Percentiles rank a stretch among this genome's conserved stretches.
Conservation (phyloP, 2,797 vertebrate species). For the Cryptoblepharus egeriae region DNA sequence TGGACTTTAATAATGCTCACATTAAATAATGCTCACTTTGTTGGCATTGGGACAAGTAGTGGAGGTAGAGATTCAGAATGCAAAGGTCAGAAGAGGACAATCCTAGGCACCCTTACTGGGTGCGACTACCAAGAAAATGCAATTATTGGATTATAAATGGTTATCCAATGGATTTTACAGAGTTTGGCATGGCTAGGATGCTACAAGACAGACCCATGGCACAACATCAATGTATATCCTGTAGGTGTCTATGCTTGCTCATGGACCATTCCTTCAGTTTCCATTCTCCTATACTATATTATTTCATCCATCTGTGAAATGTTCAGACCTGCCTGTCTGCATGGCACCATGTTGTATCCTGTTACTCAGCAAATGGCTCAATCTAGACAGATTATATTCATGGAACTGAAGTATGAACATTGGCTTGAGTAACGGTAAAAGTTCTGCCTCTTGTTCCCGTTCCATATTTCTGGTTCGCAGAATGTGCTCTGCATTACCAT, state of each 20-base stretch:
- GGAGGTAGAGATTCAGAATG: background rate
- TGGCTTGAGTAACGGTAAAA: constrained; percentile 26
- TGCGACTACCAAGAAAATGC: background rate
- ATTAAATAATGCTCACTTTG: background rate
- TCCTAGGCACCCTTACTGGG: background rate
- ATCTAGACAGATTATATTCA: constrained; percentile 15
- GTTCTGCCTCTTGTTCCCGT: background rate
- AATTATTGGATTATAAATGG: background rate
- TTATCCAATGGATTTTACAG: background rate
- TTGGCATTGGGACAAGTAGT: background rate
- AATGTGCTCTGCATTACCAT: background rate
- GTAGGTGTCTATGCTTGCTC: background rate
- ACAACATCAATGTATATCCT: background rate
- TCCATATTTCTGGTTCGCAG: constrained; percentile 23
- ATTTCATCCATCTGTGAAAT: background rate
- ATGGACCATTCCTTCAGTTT: background rate
- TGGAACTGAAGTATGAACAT: background rate
- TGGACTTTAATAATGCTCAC: background rate
- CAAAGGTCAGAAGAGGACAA: background rate
- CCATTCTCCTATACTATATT: background rate
- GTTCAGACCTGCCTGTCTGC: constrained; percentile 17
- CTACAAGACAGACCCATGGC: background rate
- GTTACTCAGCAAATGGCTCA: constrained; percentile 11
- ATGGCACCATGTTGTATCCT: background rate
- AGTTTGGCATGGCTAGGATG: background rate